These are phyloP conservation scores for Plectrocnemia conspersa DNA, from an alignment of 1,140 invertebrate species.

Conservation along the genomic window DNA sequence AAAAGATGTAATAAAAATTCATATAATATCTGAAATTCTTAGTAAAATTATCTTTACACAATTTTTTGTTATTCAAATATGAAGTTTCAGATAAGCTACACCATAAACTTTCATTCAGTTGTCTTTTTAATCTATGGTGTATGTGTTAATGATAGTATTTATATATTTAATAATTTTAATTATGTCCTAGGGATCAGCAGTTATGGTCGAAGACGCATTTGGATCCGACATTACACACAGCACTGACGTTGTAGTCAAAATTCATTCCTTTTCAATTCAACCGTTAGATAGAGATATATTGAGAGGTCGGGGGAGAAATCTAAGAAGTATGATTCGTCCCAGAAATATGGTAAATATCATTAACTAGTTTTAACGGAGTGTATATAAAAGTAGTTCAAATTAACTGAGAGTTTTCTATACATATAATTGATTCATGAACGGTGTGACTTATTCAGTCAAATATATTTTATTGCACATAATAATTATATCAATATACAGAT, in stretches of 20 bases:
- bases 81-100: too few species aligned
- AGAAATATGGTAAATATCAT: constrained; percentile 17
- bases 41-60: too few species aligned
- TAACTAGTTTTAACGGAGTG: too few species aligned
- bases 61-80: too few species aligned
- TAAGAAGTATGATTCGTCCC: constrained; percentile 34
- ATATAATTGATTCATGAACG: too few species aligned
- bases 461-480: too few species aligned
- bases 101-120: neutral
- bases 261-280: constrained; percentile 46
- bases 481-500: too few species aligned
- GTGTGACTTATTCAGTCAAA: too few species aligned
- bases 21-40: too few species aligned
- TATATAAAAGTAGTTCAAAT: too few species aligned
- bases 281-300: constrained; percentile 40
- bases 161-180: neutral
- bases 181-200: constrained; percentile 28
- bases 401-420: too few species aligned
- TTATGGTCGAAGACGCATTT: constrained; percentile 37
- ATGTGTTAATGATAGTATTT: neutral
- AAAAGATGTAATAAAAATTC: constrained; percentile 41
- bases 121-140: neutral
- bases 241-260: constrained; percentile 43
- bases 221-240: constrained; percentile 27
- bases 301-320: constrained; percentile 39